These are phyloP conservation scores for Drosophila paulistorum DNA, from an alignment of 1,140 invertebrate species.

Conservation along the genomic window DNA sequence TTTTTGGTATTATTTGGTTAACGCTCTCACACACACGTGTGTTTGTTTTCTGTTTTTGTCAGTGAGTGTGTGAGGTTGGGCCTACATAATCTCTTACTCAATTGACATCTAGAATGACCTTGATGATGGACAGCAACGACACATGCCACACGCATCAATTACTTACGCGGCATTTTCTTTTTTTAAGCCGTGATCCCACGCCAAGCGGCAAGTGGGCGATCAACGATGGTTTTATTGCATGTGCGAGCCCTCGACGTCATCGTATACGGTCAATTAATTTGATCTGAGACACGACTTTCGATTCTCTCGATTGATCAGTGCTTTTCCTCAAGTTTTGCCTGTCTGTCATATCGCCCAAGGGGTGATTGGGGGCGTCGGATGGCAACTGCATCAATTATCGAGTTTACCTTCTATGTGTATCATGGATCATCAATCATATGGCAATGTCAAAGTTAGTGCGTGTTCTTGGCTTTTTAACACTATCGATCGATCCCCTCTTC, in stretches of 20 bases:
- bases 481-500: background rate
- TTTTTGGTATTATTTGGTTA: background rate
- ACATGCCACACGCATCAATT: constrained; percentile 23
- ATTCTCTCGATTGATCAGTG: constrained; percentile 14
- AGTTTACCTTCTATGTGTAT: constrained; percentile 8
- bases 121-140: constrained; percentile 13
- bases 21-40: constrained; percentile 3
- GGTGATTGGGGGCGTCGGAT: background rate
- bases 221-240: constrained; percentile 17
- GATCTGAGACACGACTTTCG: background rate
- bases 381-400: constrained; percentile 9
- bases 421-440: constrained; percentile 11
- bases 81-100: constrained; percentile 20
- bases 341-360: background rate
- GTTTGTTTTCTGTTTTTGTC: background rate
- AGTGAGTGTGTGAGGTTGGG: background rate
- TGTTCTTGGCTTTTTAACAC: constrained; percentile 3
- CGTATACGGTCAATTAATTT: constrained; percentile 18
- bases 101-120: constrained; percentile 19
- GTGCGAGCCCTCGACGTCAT: constrained; percentile 17
- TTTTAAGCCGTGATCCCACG: background rate
- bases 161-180: constrained; percentile 22
- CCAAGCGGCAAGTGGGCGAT: constrained; percentile 15
- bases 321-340: background rate
- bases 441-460: constrained; percentile 22